These are phyloP conservation scores for Archocentrus centrarchus DNA, from an alignment of 2,113 vertebrate genomes.

Conservation along the genomic window DNA sequence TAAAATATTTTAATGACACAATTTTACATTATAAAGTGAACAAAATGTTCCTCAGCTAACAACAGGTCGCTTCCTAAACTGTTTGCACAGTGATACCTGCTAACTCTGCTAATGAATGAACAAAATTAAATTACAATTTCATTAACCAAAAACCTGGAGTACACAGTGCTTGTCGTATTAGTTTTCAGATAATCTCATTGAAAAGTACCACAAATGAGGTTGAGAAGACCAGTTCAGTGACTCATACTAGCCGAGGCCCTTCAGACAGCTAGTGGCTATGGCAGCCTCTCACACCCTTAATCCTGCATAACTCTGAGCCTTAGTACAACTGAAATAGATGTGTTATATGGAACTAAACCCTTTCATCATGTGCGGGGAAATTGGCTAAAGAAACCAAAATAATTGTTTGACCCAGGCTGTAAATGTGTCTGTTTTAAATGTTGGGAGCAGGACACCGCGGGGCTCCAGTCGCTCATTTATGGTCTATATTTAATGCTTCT, in stretches of 20 bases:
- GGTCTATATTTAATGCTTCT: constrained; percentile 38
- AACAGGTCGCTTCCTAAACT: background rate
- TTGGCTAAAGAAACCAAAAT: background rate
- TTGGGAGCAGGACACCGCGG: background rate
- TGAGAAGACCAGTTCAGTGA: background rate
- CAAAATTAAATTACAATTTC: background rate
- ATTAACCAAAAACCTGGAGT: background rate
- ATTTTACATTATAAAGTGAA: background rate
- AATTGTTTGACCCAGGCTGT: too few species aligned
- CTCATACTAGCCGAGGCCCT: background rate
- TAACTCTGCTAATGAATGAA: background rate
- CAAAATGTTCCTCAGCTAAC: background rate
- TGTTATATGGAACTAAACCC: background rate
- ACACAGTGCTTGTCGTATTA: background rate
- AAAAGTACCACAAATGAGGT: background rate
- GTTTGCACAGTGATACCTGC: background rate
- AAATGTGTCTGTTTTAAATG: background rate
- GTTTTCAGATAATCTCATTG: background rate
- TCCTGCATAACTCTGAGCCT: background rate
- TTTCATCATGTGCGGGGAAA: background rate
- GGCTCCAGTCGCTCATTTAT: background rate
- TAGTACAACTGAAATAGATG: background rate
- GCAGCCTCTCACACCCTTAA: background rate
- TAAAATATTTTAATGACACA: background rate
- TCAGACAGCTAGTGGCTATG: background rate